Percentiles rank a stretch among this genome's conserved stretches.
Conservation (phyloP, 2,888 invertebrate genomes). For the Tubulanus polymorphus region DNA sequence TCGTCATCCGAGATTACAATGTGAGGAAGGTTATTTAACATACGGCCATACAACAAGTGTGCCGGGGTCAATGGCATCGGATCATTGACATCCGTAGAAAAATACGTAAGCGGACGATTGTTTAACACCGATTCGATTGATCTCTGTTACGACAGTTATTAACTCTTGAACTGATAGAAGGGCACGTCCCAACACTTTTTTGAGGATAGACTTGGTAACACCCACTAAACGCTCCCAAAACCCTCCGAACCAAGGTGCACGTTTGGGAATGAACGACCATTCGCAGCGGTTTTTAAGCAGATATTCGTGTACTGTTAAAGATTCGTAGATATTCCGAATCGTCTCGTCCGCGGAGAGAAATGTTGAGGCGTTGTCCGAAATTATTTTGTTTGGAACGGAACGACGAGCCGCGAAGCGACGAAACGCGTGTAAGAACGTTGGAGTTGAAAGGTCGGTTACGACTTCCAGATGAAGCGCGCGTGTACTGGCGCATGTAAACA, state of each 20-base stretch:
- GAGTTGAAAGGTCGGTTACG: slow-evolving; percentile 1
- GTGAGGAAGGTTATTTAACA: slow-evolving; percentile 1
- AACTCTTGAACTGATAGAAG: slow-evolving; percentile 1
- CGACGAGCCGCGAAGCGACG: neutral
- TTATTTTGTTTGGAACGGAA: slow-evolving; percentile 1
- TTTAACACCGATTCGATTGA: neutral
- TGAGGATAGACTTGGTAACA: slow-evolving; percentile 2
- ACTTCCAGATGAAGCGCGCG: slow-evolving; percentile 4
- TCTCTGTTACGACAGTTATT: slow-evolving; percentile 6
- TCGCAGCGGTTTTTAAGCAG: slow-evolving; percentile 1
- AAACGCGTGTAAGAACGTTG: slow-evolving; percentile 4
- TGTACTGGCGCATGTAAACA: neutral
- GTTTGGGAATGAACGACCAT: slow-evolving; percentile 8
- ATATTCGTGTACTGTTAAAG: neutral
- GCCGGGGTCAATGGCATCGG: slow-evolving; percentile 8
- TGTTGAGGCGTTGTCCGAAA: slow-evolving; percentile 8
- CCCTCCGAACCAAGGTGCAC: slow-evolving; percentile 11
- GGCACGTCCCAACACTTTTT: slow-evolving; percentile 6
- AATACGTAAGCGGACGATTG: slow-evolving; percentile 1
- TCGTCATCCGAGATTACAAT: neutral
- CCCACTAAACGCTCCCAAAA: slow-evolving; percentile 9
- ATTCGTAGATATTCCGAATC: neutral
- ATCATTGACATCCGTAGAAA: slow-evolving; percentile 2
- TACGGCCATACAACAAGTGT: slow-evolving; percentile 3
- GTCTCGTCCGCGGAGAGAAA: neutral